Evolutionary conservation across 2,113 vertebrate species (phyloP).

Genomic region (Eupsittula cactorum): DNA sequence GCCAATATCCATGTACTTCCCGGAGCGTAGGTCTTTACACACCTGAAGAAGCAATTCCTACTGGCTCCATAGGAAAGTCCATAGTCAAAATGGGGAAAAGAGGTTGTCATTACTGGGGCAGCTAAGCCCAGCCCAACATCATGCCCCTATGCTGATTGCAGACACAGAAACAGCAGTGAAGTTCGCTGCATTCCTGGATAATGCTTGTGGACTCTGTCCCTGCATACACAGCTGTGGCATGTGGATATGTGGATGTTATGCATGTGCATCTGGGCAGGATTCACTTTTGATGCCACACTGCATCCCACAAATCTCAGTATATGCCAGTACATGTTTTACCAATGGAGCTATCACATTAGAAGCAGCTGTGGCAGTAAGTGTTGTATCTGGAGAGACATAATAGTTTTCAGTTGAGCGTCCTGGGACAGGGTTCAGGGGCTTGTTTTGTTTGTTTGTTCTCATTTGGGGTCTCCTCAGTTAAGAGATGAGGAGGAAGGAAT

Average conservation of each 20-base stretch:
- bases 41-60: not conserved
- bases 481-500: not conserved
- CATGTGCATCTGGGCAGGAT: not conserved
- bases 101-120: not conserved
- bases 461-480: not conserved
- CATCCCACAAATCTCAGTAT: not conserved
- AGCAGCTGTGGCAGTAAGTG: not conserved
- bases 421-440: not conserved
- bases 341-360: not conserved
- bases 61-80: not conserved
- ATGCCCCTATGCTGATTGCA: not conserved
- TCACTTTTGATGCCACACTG: not conserved
- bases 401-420: fast-evolving
- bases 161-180: not conserved
- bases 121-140: not conserved
- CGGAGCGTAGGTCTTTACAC: not conserved
- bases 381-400: not conserved
- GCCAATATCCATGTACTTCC: not conserved
- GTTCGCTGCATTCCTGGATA: not conserved
- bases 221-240: not conserved
- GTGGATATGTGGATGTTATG: fast-evolving
- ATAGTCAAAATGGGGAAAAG: not conserved
- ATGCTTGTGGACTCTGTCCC: fast-evolving
- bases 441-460: not conserved
- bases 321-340: not conserved